Base-by-base conservation (phyloP, 2,888 invertebrate species). In the Nymphalis c-album region DNA sequence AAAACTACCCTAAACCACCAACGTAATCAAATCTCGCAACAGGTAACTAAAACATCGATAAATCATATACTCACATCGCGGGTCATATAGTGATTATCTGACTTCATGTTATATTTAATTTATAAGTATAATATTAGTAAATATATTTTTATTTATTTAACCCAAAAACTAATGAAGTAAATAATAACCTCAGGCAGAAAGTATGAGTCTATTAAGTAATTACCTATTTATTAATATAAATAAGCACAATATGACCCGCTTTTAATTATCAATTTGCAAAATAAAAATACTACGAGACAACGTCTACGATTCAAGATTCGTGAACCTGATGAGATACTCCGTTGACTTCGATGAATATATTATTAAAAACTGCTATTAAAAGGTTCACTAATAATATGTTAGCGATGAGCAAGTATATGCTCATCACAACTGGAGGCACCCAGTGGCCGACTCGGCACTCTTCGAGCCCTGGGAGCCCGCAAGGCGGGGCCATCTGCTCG, bases 321-420 rank as follows among this genome's bases (percentile, higher is more conserved):
- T 59, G 94, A 86, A 97, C 97, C 94, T 99, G 98, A 85, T 98
- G 97, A 55, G 99, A 97, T 72, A 98, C 96, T 64, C 98, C 97
- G 92, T 98, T 98, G 76, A 98, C 98, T 91, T 98, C 97, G 81
- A 96, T 97, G 90, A 98, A 98, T 82, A 98, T 98, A 86, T 97
- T 97, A 94, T 99, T 99, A 94, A 99, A 99, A 64, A 99, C 98
- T 26, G 99, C 99, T 83, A 99, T 99, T 76, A 99, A 95, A 64
- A 99, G 94, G 91, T 99, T 99, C 84, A 99, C 98, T 70, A 99
- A 94, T 66, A 99, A 94, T 81, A 99, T 98, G 90, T 99, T 99
- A 73, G 99, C 98, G 71, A 99, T 97, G 85, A 99, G 95, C 72
- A 99, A 95, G 89, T 98, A 99, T 79, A 98, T 95, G 77, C 98